Conservation (phyloP, 2,797 vertebrate species). For the Crenichthys baileyi region DNA sequence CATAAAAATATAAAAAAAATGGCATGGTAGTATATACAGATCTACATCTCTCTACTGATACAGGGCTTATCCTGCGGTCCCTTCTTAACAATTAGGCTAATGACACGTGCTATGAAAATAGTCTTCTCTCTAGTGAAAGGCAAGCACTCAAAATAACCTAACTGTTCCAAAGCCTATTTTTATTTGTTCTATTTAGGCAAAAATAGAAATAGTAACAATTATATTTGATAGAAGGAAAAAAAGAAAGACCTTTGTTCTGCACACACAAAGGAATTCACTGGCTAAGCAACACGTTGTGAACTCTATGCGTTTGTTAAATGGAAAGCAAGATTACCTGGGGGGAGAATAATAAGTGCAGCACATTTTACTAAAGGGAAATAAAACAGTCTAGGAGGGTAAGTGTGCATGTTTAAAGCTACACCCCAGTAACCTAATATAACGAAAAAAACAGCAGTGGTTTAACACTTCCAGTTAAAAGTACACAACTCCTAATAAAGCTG, state of each 20-base stretch:
- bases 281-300: conserved; percentile 19
- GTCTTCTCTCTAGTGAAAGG: conserved; percentile 12
- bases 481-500: not conserved
- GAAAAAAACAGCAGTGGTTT: not conserved
- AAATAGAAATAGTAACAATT: conserved; percentile 20
- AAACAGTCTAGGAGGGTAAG: not conserved
- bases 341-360: not conserved
- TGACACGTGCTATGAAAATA: conserved; percentile 25
- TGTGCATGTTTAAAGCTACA: not conserved
- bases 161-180: conserved; percentile 34
- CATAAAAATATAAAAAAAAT: not conserved
- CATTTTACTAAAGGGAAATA: not conserved
- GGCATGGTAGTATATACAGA: not conserved
- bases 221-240: conserved; percentile 1
- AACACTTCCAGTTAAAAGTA: not conserved
- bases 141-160: conserved; percentile 35
- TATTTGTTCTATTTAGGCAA: conserved; percentile 32
- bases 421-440: not conserved
- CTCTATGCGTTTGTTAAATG: not conserved
- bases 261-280: conserved; percentile 6
- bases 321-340: not conserved
- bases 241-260: conserved; percentile 8
- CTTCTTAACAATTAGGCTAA: conserved; percentile 9
- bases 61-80: not conserved
- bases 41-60: not conserved